phyloP scores from a whole-genome alignment of 92 coral and sea anemone species.

The Siderastrea siderea region DNA sequence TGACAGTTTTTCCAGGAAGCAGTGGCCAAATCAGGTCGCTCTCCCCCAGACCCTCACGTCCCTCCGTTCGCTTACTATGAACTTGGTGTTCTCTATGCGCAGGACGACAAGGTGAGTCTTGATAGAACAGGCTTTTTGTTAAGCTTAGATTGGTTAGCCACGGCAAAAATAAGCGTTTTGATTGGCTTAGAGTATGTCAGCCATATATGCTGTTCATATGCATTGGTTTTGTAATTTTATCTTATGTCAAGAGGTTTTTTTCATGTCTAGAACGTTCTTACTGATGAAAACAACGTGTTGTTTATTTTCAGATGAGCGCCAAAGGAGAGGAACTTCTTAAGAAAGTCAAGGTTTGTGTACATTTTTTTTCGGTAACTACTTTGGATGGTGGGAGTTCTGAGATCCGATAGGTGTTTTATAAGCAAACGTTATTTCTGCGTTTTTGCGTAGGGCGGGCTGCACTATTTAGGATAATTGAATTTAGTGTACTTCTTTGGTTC shows the following conservation, averaged over 20 bases:
- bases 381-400: too few relatives aligned
- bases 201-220: too few relatives aligned
- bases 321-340: conserved; percentile 87
- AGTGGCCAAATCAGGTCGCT: conserved; percentile 78
- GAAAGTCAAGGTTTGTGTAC: conserved; percentile 81
- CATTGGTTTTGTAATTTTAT: too few relatives aligned
- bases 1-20: conserved; percentile 89
- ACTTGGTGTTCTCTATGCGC: conserved; percentile 93
- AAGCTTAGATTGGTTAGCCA: neutral
- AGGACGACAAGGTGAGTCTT: conserved; percentile 75
- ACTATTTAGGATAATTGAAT: neutral
- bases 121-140: neutral
- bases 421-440: too few relatives aligned
- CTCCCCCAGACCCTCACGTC: conserved; percentile 91
- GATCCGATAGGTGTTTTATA: too few relatives aligned
- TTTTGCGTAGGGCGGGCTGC: neutral
- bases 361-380: neutral
- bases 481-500: neutral
- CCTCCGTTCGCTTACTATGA: conserved; percentile 94
- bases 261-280: too few relatives aligned
- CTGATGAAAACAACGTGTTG: neutral
- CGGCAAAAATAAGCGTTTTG: neutral
- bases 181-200: neutral
- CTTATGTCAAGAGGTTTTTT: too few relatives aligned
- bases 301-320: conserved; percentile 68